phyloP scores from a whole-genome alignment of 2,113 vertebrate genomes.

The Paedocypris sp. region DNA sequence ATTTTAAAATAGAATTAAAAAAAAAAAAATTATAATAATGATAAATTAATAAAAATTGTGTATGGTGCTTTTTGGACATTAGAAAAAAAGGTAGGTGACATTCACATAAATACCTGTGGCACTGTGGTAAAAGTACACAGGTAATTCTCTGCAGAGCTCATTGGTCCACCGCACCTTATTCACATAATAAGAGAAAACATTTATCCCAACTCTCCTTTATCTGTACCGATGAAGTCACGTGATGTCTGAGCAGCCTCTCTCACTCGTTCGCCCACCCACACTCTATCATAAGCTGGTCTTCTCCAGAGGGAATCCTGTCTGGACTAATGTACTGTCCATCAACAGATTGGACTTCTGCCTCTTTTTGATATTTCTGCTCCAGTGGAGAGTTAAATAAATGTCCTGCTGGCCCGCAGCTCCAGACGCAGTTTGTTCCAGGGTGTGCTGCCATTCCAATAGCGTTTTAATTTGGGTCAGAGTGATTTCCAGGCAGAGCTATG shows the following conservation, averaged over 20 bases:
- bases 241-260: constrained; percentile 28
- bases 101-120: too few species aligned
- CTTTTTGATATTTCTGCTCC: constrained; percentile 57
- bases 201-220: too few species aligned
- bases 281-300: constrained; percentile 33
- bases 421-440: constrained; percentile 15
- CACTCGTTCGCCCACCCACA: constrained; percentile 41
- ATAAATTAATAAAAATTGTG: too few species aligned
- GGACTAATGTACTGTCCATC: constrained; percentile 48
- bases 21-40: too few species aligned
- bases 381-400: constrained; percentile 59
- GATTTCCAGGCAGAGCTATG: constrained; percentile 26
- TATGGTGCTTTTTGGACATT: too few species aligned
- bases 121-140: too few species aligned
- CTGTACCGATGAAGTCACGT: neutral
- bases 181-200: too few species aligned
- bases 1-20: too few species aligned
- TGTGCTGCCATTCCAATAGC: constrained; percentile 22
- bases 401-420: constrained; percentile 30
- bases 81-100: too few species aligned
- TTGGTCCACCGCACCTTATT: too few species aligned
- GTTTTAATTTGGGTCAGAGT: constrained; percentile 37
- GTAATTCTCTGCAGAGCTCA: too few species aligned
- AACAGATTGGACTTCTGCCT: constrained; percentile 48
- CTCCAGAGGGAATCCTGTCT: constrained; percentile 47